Conservation (phyloP, 1,140 invertebrate genomes). For the Tenebrio molitor region DNA sequence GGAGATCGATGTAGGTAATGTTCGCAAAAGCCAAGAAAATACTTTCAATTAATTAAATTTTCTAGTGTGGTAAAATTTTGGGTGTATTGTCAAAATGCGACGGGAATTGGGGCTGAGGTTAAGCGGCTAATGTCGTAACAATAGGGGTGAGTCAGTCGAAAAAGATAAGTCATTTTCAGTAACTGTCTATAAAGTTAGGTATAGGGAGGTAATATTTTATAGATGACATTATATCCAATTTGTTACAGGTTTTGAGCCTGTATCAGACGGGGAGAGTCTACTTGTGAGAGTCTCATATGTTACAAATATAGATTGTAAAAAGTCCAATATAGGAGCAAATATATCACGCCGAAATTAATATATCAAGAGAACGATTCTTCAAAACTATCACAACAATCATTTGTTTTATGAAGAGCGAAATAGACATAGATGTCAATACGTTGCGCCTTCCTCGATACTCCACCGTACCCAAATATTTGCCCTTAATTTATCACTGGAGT, state of each 20-base stretch:
- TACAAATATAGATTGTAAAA: slow-evolving; percentile 47
- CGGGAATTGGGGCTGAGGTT: neutral
- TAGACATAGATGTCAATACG: slow-evolving; percentile 25
- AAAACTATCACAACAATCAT: slow-evolving; percentile 42
- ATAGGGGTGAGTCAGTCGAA: slow-evolving; percentile 22
- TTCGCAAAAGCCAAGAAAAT: slow-evolving; percentile 8
- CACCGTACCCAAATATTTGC: slow-evolving; percentile 17
- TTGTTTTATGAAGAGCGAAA: slow-evolving; percentile 27
- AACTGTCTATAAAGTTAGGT: slow-evolving; percentile 55
- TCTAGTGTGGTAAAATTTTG: neutral
- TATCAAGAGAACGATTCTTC: slow-evolving; percentile 37
- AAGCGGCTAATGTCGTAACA: neutral
- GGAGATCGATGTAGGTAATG: slow-evolving; percentile 31
- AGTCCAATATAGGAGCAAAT: slow-evolving; percentile 44
- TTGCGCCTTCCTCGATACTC: neutral
- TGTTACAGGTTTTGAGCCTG: slow-evolving; percentile 54
- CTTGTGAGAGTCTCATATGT: slow-evolving; percentile 52
- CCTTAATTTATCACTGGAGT: slow-evolving; percentile 16
- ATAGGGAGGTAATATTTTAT: slow-evolving; percentile 56
- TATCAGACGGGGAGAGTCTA: slow-evolving; percentile 51
- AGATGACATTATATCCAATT: slow-evolving; percentile 56
- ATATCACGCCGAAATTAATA: slow-evolving; percentile 48
- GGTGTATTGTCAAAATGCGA: neutral
- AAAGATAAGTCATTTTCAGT: slow-evolving; percentile 33
- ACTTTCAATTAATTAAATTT: slow-evolving; percentile 38